These are phyloP conservation scores for Enteromius viviparus DNA, from an alignment of 2,797 vertebrate genomes.

Conservation along the genomic window DNA sequence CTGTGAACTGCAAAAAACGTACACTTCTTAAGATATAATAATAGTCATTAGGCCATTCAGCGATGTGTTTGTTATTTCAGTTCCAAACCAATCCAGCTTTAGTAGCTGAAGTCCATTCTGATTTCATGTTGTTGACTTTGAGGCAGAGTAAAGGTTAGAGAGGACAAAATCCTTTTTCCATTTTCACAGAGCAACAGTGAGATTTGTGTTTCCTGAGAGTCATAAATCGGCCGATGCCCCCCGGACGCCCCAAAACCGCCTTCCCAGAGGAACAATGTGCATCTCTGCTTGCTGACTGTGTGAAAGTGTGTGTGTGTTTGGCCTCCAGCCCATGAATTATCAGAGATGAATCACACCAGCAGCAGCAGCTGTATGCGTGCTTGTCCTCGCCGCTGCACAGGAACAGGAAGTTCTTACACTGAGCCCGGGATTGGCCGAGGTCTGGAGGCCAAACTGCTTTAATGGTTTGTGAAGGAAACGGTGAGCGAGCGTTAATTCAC, in stretches of 20 bases:
- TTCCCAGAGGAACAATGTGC: slow-evolving; percentile 35
- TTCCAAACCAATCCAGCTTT: not conserved
- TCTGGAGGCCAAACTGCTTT: slow-evolving; percentile 38
- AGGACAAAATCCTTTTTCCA: slow-evolving; percentile 1
- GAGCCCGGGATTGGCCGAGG: slow-evolving; percentile 38
- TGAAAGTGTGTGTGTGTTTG: slow-evolving; percentile 30
- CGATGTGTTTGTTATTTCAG: not conserved
- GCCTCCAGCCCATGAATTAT: slow-evolving; percentile 50
- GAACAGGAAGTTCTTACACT: slow-evolving; percentile 54
- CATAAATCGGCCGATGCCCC: slow-evolving; percentile 18
- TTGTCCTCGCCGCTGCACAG: slow-evolving; percentile 31
- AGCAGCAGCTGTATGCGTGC: slow-evolving; percentile 66
- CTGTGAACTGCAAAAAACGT: no score
- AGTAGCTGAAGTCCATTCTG: not conserved
- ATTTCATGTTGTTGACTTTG: not conserved
- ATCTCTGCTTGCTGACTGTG: slow-evolving; percentile 20
- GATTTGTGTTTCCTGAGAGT: slow-evolving; percentile 37
- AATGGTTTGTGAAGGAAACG: slow-evolving; percentile 40
- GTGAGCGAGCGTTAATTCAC: not conserved
- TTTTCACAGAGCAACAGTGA: slow-evolving; percentile 15
- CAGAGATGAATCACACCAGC: slow-evolving; percentile 64
- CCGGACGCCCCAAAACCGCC: not conserved
- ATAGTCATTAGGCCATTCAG: no score
- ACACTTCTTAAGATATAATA: no score
- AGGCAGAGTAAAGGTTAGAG: not conserved